Conservation (phyloP, 1,140 invertebrate species). For the Parasteatoda tepidariorum region DNA sequence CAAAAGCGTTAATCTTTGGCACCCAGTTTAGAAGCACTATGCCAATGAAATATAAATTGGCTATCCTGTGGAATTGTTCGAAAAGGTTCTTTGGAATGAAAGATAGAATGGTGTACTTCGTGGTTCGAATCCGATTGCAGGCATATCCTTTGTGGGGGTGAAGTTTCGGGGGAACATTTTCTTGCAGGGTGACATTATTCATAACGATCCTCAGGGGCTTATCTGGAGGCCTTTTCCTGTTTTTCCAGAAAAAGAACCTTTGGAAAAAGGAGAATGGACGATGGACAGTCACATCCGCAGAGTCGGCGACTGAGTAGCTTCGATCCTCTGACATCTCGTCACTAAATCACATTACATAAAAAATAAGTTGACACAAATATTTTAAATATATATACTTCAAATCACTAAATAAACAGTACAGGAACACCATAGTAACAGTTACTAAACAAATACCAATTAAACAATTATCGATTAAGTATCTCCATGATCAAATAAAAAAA, state of each 20-base stretch:
- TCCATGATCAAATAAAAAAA: too few species aligned
- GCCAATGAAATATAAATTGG: constrained; percentile 98
- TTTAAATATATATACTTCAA: too few species aligned
- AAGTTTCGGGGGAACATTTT: constrained; percentile 74
- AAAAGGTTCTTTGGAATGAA: constrained; percentile 97
- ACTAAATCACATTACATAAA: background rate
- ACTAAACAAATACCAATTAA: too few species aligned
- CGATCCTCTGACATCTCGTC: constrained; percentile 17
- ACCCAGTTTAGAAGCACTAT: constrained; percentile 97
- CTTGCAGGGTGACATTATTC: constrained; percentile 66
- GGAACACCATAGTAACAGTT: too few species aligned
- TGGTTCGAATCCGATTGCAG: constrained; percentile 88
- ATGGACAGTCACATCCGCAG: constrained; percentile 14
- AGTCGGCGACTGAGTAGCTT: constrained; percentile 1
- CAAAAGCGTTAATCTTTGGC: constrained; percentile 92
- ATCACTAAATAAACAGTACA: too few species aligned
- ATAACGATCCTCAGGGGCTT: constrained; percentile 64
- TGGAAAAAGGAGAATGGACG: constrained; percentile 5
- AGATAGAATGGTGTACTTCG: constrained; percentile 93
- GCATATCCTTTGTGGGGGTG: constrained; percentile 86
- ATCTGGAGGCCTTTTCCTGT: constrained; percentile 18
- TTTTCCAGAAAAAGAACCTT: constrained; percentile 29
- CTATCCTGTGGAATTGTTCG: constrained; percentile 97
- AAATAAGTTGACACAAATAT: too few species aligned
- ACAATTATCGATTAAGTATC: too few species aligned